Conservation (phyloP, 2,888 invertebrate genomes). For the Chironomus tentans region DNA sequence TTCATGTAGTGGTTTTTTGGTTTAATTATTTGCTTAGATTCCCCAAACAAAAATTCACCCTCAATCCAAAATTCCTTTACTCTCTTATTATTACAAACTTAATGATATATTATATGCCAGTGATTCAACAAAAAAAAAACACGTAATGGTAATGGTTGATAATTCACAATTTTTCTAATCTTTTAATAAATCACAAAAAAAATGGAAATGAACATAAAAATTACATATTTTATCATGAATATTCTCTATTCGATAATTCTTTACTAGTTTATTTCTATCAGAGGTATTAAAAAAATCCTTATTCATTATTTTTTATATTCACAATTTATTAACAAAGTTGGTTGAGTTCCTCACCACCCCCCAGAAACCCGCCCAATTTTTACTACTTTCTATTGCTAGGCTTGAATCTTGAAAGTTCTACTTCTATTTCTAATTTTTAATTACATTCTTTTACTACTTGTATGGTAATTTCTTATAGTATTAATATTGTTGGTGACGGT, state of each 20-base stretch:
- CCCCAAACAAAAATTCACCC: background rate
- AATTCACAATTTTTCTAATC: background rate
- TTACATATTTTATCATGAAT: constrained; percentile 4
- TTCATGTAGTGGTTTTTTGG: background rate
- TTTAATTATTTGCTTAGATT: background rate
- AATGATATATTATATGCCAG: background rate
- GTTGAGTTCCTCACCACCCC: no score
- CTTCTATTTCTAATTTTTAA: no score
- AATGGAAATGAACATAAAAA: background rate
- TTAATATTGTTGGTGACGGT: background rate
- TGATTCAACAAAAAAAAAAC: background rate
- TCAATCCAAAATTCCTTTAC: background rate
- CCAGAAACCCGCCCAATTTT: background rate
- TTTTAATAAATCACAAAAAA: background rate
- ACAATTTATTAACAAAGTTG: no score
- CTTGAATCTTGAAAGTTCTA: background rate
- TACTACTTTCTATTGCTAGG: background rate
- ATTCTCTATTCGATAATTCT: background rate
- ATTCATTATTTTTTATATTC: no score
- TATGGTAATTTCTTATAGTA: background rate
- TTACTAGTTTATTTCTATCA: no score
- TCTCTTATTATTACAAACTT: background rate
- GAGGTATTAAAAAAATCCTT: no score
- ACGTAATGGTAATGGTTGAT: background rate
- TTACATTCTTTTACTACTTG: background rate